Percentiles rank a stretch among this genome's conserved stretches.
These are phyloP conservation scores for Coregonus clupeaformis DNA, from an alignment of 2,113 vertebrate species.

Conservation along the genomic window DNA sequence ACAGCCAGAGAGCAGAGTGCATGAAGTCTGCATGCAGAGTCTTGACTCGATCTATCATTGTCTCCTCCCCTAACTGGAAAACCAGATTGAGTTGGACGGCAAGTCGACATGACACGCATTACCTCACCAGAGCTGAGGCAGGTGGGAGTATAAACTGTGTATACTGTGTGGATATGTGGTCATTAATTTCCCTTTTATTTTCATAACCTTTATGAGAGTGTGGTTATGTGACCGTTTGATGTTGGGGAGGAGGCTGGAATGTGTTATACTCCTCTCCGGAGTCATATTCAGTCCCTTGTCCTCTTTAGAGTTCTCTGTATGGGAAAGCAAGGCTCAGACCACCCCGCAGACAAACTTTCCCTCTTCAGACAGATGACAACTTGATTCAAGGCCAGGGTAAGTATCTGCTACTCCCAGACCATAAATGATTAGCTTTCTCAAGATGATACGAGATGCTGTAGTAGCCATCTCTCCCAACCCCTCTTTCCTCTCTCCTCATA, in stretches of 20 bases:
- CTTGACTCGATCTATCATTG: conserved; percentile 32
- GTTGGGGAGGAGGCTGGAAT: neutral
- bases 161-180: neutral
- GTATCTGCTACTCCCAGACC: conserved; percentile 32
- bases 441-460: conserved; percentile 46
- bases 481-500: conserved; percentile 44
- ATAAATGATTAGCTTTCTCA: conserved; percentile 57
- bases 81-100: conserved; percentile 33
- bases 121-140: neutral
- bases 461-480: conserved; percentile 10
- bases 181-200: neutral
- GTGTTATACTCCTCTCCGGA: neutral
- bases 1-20: conserved; percentile 46
- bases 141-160: neutral
- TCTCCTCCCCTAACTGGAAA: neutral
- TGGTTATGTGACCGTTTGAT: neutral
- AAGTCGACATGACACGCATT: neutral
- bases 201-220: neutral
- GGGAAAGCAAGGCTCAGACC: conserved; percentile 15
- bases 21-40: conserved; percentile 51
- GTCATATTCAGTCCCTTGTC: neutral
- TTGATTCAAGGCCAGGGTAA: conserved; percentile 37
- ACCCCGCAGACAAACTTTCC: conserved; percentile 12
- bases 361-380: conserved; percentile 27
- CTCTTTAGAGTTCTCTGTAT: conserved; percentile 8